Evolutionary conservation across 1,140 invertebrate species (phyloP).

Genomic region (Drosophila rhopaloa): DNA sequence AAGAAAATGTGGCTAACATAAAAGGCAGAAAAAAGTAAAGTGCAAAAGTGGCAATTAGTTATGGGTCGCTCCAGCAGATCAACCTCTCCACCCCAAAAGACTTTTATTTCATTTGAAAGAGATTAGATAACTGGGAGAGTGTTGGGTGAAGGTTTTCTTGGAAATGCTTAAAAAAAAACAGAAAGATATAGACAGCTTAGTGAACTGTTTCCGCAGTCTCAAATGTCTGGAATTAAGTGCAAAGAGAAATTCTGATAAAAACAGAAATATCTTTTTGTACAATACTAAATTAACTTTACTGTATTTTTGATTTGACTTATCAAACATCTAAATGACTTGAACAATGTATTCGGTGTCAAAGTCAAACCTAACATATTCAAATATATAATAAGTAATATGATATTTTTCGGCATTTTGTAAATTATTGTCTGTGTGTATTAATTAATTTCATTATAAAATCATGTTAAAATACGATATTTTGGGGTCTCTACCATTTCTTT

Average conservation of each 20-base stretch:
- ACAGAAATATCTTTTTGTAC: background rate
- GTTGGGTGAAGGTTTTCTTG: constrained; percentile 25
- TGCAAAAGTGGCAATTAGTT: constrained; percentile 73
- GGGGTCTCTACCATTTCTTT: background rate
- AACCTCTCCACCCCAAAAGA: constrained; percentile 30
- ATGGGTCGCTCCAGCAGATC: constrained; percentile 38
- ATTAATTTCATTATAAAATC: no score
- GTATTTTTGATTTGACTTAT: background rate
- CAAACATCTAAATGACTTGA: background rate
- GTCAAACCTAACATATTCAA: constrained; percentile 6
- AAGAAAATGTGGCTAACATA: constrained; percentile 42
- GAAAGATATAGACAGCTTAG: background rate
- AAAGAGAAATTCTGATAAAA: background rate
- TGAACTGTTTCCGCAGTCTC: constrained; percentile 16
- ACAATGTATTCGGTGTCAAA: background rate
- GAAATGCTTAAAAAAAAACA: background rate
- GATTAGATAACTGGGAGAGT: constrained; percentile 43
- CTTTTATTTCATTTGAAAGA: constrained; percentile 22
- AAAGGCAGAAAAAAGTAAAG: constrained; percentile 39
- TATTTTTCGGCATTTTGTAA: background rate
- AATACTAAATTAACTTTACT: background rate
- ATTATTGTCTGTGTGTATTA: no score
- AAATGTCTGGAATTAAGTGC: constrained; percentile 3
- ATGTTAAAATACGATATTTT: no score
- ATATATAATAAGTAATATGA: background rate